These are phyloP conservation scores for Andricus grossulariae DNA, from an alignment of 1,140 invertebrate species.

Conservation along the genomic window DNA sequence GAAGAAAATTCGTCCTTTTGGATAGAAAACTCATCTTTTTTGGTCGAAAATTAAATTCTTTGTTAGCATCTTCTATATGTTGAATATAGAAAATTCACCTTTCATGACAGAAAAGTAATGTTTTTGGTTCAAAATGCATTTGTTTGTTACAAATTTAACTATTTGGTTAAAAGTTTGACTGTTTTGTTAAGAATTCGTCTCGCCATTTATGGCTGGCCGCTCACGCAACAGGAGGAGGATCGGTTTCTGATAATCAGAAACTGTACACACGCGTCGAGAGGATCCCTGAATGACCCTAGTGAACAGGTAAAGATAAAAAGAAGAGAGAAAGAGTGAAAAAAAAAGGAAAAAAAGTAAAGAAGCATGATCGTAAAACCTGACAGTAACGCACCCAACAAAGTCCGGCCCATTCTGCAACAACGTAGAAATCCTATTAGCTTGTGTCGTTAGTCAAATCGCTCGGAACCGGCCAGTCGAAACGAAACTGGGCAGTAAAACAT, in stretches of 20 bases:
- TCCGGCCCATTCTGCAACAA: conserved; percentile 40
- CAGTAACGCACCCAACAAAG: conserved; percentile 8
- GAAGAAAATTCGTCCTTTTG: too few relatives aligned
- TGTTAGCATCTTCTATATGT: too few relatives aligned
- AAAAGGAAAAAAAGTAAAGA: conserved; percentile 23
- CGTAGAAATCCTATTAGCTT: conserved; percentile 49
- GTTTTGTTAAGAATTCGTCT: too few relatives aligned
- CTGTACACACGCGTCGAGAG: conserved; percentile 33
- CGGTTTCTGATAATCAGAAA: conserved; percentile 50
- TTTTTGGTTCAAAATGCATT: too few relatives aligned
- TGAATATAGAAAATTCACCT: too few relatives aligned
- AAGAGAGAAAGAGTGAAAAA: not conserved
- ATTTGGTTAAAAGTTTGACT: too few relatives aligned
- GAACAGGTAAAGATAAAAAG: not conserved
- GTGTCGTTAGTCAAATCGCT: conserved; percentile 52
- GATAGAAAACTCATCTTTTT: too few relatives aligned
- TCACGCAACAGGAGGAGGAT: conserved; percentile 33
- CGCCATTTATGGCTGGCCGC: not conserved
- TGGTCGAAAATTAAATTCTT: too few relatives aligned
- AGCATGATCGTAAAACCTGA: conserved; percentile 35
- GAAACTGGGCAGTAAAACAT: conserved; percentile 37
- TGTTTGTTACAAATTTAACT: too few relatives aligned
- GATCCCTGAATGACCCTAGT: not conserved
- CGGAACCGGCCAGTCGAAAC: conserved; percentile 49
- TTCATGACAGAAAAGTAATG: too few relatives aligned